Evolutionary conservation across 2,888 invertebrate genomes (phyloP).

Genomic region (Mylabris sibirica): DNA sequence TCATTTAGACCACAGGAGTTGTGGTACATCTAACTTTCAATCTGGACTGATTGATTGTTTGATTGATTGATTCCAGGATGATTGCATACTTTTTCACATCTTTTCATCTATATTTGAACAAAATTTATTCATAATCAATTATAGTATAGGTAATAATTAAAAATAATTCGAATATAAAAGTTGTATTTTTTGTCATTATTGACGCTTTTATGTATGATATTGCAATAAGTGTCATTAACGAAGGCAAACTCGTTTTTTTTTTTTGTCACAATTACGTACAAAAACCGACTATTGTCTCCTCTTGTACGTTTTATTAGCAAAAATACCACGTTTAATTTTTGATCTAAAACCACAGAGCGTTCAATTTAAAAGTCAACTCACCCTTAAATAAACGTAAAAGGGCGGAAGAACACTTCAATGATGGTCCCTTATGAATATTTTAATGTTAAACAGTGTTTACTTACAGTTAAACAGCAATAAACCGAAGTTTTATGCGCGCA

Average conservation of each 20-base stretch:
- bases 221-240: background rate
- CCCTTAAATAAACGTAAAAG: background rate
- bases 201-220: background rate
- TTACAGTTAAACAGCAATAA: background rate
- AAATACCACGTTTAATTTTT: too few relatives aligned
- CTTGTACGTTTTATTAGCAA: too few relatives aligned
- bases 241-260: background rate
- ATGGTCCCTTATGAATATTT: slow-evolving; percentile 3
- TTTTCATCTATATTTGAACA: background rate
- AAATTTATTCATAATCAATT: background rate
- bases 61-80: slow-evolving; percentile 47
- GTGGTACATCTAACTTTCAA: slow-evolving; percentile 47
- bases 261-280: background rate
- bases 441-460: background rate
- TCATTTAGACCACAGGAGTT: slow-evolving; percentile 52
- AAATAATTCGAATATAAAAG: background rate
- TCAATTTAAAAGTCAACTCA: background rate
- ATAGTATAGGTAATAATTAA: background rate
- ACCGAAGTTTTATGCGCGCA: too few relatives aligned
- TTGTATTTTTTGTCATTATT: background rate
- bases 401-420: background rate
- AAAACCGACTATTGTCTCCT: background rate
- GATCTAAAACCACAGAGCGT: background rate
- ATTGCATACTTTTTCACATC: slow-evolving; percentile 23
- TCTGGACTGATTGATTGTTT: slow-evolving; percentile 51